Base-by-base conservation (phyloP, 2,113 vertebrate species). In the Abramis brama region DNA sequence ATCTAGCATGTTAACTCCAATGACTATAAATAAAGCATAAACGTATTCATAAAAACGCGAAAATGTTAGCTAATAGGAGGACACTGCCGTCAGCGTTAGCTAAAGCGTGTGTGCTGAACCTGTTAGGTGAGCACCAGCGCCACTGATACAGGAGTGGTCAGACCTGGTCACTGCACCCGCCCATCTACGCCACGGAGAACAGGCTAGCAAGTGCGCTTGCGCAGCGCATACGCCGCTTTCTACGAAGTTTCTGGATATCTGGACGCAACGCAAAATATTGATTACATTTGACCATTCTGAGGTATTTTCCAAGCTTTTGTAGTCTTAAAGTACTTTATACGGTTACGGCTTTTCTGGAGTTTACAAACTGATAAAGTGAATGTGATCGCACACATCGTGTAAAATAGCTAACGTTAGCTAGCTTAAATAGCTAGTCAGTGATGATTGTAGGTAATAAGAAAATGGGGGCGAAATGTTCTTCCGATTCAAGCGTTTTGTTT, bases 191-290 rank as follows among this genome's bases (percentile, higher is more conserved):
- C 62, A 79, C 60, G 79, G 82, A 68, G 82, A 84, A 76, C 59
- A 86, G 66, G 68, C 17, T 36, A 45, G 17, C 36, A 39, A 76
- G 57, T 47, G 84, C 82, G 87, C 86, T 52, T 86, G 86, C 82
- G 87, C 87, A 84, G 78, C 70, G 84, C 77, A 27, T 78, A 71
- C 76, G 85, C 82, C 30, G 62, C 73, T 70, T 47, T 71, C 45
- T 85, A 89, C 86, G 88, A 90, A 90, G 85, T 90, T 90, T 90
- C 81, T 79, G 85, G 78, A 85, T 86, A 79, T 89, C 64, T 71
- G 78, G 83, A n/a, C 59, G 52, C 66, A 52, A 52, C 55, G 75
- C 62, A 71, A 88, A 78, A 68, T 82, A 15, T 19, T 76, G 19
- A 47, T 23, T 4, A 68, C 2, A 66, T 55, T 59, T 43, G 74